Base-by-base conservation (phyloP, 2,113 vertebrate genomes). In the Cryptotis parvus region DNA sequence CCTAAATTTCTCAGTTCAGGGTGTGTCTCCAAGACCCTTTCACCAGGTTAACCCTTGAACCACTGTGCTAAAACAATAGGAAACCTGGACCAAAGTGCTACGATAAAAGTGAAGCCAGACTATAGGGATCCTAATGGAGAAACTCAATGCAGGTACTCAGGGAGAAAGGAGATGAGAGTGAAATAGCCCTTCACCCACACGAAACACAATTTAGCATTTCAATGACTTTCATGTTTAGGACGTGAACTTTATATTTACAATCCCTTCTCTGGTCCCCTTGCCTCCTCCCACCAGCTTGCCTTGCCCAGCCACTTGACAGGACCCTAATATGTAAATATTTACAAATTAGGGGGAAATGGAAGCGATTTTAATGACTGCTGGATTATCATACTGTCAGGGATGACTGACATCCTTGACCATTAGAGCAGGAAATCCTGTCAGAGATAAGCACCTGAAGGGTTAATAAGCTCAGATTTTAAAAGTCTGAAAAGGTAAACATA, bases 241-340 rank as follows among this genome's bases (percentile, higher is more conserved):
- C 84, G 33, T 39, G 33, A 84, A 37, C 41, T 80, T 68, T 52
- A 16, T 14, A 4, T 90, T 85, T 73, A 69, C 33, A 84, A 72
- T 27, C n/a, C 55, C 52, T 26, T 20, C 43, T 69, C 33, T 82
- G 41, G 18, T 58, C 74, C 18, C 49, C 22, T 7, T 1, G 12
- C 37, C 26, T 81, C 77, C 41, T 49, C 26, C 26, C 2, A 45
- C 31, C 35, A 90, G 24, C 29, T 29, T 66, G 24, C 24, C 52
- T 26, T 83, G 41, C 39, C 27, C 5, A 27, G 33, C 33, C 73
- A 61, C 33, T 90, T 84, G 39, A 29, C 27, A 80, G 63, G 78
- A 27, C 73, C 20, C 41, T 92, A 29, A 70, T 29, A 68, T 76
- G n/a, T 41, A 91, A 90, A 92, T 95, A 82, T 78, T 91, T 94